Base-by-base conservation (phyloP, 2,797 vertebrate species). In the Bradypodion ventrale region DNA sequence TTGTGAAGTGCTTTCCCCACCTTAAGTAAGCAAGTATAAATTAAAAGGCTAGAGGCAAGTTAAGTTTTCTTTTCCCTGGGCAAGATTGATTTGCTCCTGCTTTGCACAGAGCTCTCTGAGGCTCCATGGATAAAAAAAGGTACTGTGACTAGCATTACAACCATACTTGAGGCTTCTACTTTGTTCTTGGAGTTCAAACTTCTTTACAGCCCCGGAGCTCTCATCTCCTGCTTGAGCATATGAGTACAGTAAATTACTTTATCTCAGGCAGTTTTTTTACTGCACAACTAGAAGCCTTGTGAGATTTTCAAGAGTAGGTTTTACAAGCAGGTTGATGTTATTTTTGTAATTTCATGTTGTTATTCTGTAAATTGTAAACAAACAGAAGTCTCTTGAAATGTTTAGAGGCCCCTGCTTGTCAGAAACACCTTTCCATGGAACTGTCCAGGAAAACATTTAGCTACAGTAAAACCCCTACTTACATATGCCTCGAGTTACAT, bases 61-160 rank as follows among this genome's bases (percentile, higher is more conserved):
- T 19, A 65, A 52, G 44, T 89, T 89, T 87, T 74, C 78, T 92
- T 89, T 84, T 87, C 85, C 60, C 88, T 78, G 37, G 84, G 83
- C 60, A 91, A 93, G 86, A 91, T 88, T 89, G 49, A 79, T 83
- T 75, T 75, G 27, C 46, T 83, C 78, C 37, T 68, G 69, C 37
- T 1, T 0, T 42, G 23, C 21, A 63, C 59, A 78, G 27, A 12
- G 13, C 63, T 23, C 7, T 78, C 60, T 83, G 70, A 89, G 63
- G 66, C 69, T 32, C 7, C 44, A 25, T 13, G 2, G 60, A 1
- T 75, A 56, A 62, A 59, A 59, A 88, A 86, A 87, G 66, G 49
- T 25, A 72, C 44, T 73, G 0, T 23, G 52, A 16, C 21, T 32
- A 25, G 82, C 65, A 0, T 37, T 84, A 87, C 10, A 66, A 13